phyloP scores from a whole-genome alignment of 2,113 vertebrate genomes.

The Myocastor coypus region DNA sequence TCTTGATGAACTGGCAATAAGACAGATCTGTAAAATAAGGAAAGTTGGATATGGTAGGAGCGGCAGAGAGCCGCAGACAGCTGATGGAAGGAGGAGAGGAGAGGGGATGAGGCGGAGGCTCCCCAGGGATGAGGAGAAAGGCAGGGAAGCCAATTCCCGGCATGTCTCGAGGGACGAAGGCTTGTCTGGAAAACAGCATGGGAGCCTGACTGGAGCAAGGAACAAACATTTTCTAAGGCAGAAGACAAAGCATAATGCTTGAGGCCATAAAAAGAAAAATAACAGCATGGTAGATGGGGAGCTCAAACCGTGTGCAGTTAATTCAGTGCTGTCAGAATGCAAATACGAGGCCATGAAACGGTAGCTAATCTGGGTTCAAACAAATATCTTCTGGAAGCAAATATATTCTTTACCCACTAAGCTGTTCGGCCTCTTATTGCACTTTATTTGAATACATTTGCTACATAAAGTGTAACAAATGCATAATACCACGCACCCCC shows the following conservation, averaged over 20 bases:
- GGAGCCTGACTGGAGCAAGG: background rate
- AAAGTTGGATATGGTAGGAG: background rate
- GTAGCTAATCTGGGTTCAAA: background rate
- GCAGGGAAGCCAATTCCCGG: background rate
- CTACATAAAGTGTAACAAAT: background rate
- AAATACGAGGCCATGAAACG: background rate
- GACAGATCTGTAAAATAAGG: background rate
- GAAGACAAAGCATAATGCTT: background rate
- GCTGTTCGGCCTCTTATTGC: background rate
- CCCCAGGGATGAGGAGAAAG: rapidly evolving
- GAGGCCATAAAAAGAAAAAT: background rate
- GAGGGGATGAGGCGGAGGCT: background rate
- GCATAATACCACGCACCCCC: background rate
- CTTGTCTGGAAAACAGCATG: background rate
- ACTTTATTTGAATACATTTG: background rate
- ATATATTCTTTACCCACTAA: background rate
- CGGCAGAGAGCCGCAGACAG: background rate
- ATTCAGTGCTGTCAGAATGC: background rate
- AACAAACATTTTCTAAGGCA: background rate
- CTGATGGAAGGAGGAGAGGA: background rate
- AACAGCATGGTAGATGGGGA: no score
- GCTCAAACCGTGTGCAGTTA: background rate
- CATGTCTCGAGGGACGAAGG: background rate
- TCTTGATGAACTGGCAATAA: background rate
- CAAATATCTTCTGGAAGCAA: slow-evolving; percentile 18